Base-by-base conservation (phyloP, 2,888 invertebrate genomes). In the Isotomurus palustris region DNA sequence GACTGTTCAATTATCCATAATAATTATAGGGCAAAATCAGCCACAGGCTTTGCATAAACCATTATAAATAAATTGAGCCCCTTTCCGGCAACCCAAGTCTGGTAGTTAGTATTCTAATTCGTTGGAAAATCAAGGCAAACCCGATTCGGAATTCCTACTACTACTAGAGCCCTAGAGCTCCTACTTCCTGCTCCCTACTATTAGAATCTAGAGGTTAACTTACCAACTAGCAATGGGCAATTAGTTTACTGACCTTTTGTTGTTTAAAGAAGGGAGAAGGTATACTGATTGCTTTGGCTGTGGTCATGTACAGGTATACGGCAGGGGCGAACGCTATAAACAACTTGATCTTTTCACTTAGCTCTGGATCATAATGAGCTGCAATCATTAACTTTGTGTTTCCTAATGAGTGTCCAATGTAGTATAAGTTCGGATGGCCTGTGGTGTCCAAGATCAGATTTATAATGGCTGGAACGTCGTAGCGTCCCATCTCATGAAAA, bases 331-430 rank as follows among this genome's bases (percentile, higher is more conserved):
- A 29, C 12, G 27, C 32, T 3, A 49, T 21, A 19, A 27, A 49
- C 12, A 49, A 19, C 19, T 49, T 49, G 19, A 49, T 35, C 19
- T 49, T 49, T 21, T 35, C 35, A 35, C 17, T 28, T 19, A 49
- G 17, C 12, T 22, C 21, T 17, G 25, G 27, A 25, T 49, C 29
- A 21, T 49, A 19, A 5, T 21, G 17, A 17, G 22, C 22, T 5
- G 49, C 49, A 49, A 49, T 49, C 49, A 49, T 49, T 22, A 49
- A 35, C 35, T 24, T 29, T 8, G 22, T 49, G 24, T 49, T 49
- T 49, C 49, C 49, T 22, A 49, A 49, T 21, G 19, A 19, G 24
- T 49, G 49, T 6, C 49, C 49, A 32, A 49, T 22, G 22, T 49
- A 49, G 35, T 49, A 35, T 6, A 49, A 17, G 21, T 29, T 32